Base-by-base conservation (phyloP, 2,113 vertebrate genomes). In the Anhinga rufa region DNA sequence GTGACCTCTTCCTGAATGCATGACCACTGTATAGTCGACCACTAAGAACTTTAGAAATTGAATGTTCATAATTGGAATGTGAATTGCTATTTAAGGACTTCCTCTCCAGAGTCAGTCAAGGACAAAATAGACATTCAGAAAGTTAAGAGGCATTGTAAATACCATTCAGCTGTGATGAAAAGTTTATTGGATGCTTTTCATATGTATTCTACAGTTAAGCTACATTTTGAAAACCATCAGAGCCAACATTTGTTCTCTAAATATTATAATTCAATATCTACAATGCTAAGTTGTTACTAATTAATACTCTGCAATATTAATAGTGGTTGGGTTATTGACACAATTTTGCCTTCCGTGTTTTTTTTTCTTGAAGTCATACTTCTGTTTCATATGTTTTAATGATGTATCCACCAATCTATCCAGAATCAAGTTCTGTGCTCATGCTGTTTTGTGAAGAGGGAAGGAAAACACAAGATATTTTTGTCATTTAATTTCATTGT, bases 61-160 rank as follows among this genome's bases (percentile, higher is more conserved):
- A 69, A 26, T 66, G 72, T 95, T 96, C 38, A 1, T 77, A 55
- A 97, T 97, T 94, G 94, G 75, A 96, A 94, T 91, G 81, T 88
- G 86, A 94, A 79, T 82, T 94, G n/a, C 83, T 90, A 19, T 96
- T 97, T 83, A 46, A 93, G 83, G 34, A 72, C 9, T 90, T 92
- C 70, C 52, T 90, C 54, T 91, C 65, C n/a, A 52, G 22, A 93
- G 77, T 92, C 65, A 90, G 74, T 91, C 97, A 96, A 57, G 77
- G 69, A 54, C 65, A 94, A 71, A 96, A 96, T 12, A 97, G 74
- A 76, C 81, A 61, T 88, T 83, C n/a, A 83, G 92, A 92, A 91
- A 87, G 69, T 78, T 88, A 68, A 78, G 31, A 95, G 74, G 68
- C 55, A 1, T 90, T 96, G 93, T 91, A 78, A 84, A 78, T 20